Evolutionary conservation across 2,888 invertebrate genomes (phyloP), one percentile per base, ranked within the genome.

Genomic region (Junonia oenone): DNA sequence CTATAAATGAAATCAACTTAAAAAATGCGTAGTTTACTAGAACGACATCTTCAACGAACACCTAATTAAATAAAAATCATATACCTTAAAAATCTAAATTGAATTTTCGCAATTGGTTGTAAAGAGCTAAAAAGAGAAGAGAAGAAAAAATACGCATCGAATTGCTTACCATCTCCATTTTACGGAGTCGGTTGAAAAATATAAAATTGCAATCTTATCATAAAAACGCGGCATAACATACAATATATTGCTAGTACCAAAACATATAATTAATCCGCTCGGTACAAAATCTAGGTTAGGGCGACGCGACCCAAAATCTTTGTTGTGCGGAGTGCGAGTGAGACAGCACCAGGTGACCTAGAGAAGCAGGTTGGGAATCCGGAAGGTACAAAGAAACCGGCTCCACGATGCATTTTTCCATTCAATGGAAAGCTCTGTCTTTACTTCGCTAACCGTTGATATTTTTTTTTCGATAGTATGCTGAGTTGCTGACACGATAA

Each of bases 311-410:
- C 87, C 87, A 83, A 86, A 88, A 88, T 83, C 82, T 78, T 76
- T 69, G 73, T 76, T 74, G 66, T 66, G 63, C 64, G 65, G 62
- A 66, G 68, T 71, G 83, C 61, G 81, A 87, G 83, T 65, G 85
- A 73, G 87, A 87, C 66, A 61, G 69, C 63, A 63, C 66, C 63
- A 69, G 68, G 67, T 87, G 88, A 89, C 88, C 88, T 85, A 88
- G 85, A 88, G 84, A 73, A 81, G 84, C 87, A 88, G 89, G 89
- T 89, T 88, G 88, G 82, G 88, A 88, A 88, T 88, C 88, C 87
- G 88, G 88, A 87, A 88, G 87, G 85, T 83, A 85, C 71, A 75
- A 72, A 74, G 73, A 83, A 88, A 89, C 88, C 88, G 88, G 88
- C 86, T 87, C 68, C 75, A 72, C 75, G 72, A 71, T 82, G 87